Conservation (phyloP, 2,113 vertebrate species). For the Scomber colias region DNA sequence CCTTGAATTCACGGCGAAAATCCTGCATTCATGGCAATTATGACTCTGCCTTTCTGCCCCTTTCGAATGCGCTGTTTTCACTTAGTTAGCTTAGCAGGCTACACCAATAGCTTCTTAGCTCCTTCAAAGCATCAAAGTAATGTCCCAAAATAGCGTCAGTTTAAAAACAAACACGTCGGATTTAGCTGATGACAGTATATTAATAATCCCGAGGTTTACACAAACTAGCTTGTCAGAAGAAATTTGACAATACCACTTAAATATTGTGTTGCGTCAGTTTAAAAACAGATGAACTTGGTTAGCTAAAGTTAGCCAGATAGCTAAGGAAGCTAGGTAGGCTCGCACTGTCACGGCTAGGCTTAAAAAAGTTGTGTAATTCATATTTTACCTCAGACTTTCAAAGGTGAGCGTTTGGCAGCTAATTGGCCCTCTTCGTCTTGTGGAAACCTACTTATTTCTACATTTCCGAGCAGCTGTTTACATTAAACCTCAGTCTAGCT, state of each 20-base stretch:
- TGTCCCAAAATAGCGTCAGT: neutral
- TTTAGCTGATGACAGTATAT: neutral
- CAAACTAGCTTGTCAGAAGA: neutral
- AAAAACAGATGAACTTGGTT: conserved; percentile 3
- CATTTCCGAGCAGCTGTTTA: neutral
- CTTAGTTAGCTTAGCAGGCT: conserved; percentile 27
- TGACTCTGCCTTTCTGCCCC: no score
- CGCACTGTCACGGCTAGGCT: neutral
- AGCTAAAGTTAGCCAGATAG: conserved; percentile 43
- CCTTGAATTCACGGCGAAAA: neutral
- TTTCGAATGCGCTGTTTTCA: neutral
- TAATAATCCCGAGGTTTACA: rapidly evolving
- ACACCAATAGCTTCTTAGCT: neutral
- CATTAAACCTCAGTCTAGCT: neutral
- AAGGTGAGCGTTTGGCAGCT: neutral
- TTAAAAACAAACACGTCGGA: neutral
- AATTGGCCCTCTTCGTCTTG: neutral
- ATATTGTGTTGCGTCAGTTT: neutral
- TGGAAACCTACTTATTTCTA: neutral
- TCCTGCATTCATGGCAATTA: rapidly evolving
- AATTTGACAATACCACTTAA: rapidly evolving
- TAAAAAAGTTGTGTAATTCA: conserved; percentile 46
- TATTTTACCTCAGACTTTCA: conserved; percentile 51
- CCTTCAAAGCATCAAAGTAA: neutral
- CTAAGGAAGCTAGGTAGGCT: neutral